Evolutionary conservation across 2,113 vertebrate species (phyloP), one percentile per base, ranked within the genome.

Genomic region (Amphiprion percula): DNA sequence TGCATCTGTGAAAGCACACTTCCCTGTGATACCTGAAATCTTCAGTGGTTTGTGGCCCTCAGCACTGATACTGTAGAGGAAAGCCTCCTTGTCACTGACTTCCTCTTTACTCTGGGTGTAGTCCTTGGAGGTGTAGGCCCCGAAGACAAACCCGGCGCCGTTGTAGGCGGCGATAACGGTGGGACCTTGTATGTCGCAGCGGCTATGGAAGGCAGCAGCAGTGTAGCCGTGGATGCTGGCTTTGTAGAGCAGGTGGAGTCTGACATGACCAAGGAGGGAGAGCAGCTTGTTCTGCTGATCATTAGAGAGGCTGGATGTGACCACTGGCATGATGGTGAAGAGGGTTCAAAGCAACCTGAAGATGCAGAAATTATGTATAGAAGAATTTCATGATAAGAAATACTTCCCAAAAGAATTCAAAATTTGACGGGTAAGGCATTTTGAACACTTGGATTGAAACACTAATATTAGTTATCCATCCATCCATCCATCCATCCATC

Each of bases 241-340:
- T 77, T 92, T 90, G 78, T 83, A 84, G 39, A 92, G 88, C 64
- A 90, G 80, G 73, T 89, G 82, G 28, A 91, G 84, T 47, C 62
- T 77, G 69, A 71, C 78, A 10, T 47, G 59, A 15, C 60, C 54
- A 1, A 90, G 24, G 47, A 92, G 80, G 76, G 84, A 87, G 53
- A 85, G 60, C 55, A 92, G 62, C 58, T 76, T 14, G 16, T 66
- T 82, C 52, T 82, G 50, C 79, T 89, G 82, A 10, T 65, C 68
- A 10, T 44, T 30, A 50, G 89, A 82, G 47, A 92, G 80, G 10
- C 55, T 52, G 52, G 89, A 92, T 10, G 28, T 88, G 23, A 91
- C n/a, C 3, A 9, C 62, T 50, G 80, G 15, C 90, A 91, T 91
- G 73, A 67, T 2, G 47, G 11, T 55, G 16, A 3, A 2, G n/a